Conservation (phyloP, 2,113 vertebrate species). For the Balaeniceps rex region DNA sequence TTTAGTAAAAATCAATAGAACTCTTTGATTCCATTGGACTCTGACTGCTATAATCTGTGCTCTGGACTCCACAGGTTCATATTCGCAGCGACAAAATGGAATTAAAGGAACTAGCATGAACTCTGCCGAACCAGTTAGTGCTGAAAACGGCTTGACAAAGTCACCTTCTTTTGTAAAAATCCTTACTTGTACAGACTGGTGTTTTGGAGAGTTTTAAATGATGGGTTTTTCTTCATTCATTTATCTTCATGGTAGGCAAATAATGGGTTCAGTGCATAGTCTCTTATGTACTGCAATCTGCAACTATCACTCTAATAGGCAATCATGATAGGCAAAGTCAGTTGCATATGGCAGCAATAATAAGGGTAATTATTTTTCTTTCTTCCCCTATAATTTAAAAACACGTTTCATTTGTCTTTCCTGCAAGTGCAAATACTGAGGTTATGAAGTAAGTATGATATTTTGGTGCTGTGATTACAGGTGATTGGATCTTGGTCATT, state of each 20-base stretch:
- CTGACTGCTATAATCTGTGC: neutral
- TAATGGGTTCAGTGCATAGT: neutral
- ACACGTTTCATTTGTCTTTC: neutral
- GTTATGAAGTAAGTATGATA: neutral
- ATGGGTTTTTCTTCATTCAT: neutral
- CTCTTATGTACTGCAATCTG: neutral
- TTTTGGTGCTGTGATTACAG: neutral
- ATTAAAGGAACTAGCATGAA: neutral
- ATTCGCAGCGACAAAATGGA: neutral
- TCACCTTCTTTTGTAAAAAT: neutral
- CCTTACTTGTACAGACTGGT: neutral
- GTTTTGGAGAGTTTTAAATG: neutral
- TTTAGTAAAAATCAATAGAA: conserved; percentile 7
- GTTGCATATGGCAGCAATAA: neutral
- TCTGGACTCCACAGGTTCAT: neutral
- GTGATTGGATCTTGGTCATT: neutral
- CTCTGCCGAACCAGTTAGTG: neutral
- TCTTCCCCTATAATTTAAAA: neutral
- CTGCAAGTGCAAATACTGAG: neutral
- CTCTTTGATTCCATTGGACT: neutral
- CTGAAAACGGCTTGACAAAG: neutral
- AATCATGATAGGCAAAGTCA: neutral
- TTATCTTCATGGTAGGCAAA: neutral
- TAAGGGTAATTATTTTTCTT: conserved; percentile 6
- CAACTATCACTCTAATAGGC: neutral